phyloP scores from a whole-genome alignment of 2,113 vertebrate species.

The Stegastes partitus region DNA sequence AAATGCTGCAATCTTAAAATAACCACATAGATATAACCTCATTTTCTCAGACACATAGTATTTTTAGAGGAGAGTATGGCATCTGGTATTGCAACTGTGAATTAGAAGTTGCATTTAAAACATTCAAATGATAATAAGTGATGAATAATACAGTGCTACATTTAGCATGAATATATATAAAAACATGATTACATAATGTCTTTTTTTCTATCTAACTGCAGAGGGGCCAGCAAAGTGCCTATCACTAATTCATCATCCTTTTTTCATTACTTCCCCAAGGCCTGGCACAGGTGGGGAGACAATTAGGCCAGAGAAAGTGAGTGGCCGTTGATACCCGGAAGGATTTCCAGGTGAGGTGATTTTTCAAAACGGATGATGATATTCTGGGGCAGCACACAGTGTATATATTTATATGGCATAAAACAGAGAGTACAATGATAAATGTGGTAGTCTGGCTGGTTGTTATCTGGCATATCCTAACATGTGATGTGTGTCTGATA shows the following conservation, averaged over 20 bases:
- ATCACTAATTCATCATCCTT: conserved; percentile 2
- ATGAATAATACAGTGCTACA: conserved; percentile 18
- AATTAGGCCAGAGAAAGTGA: conserved; percentile 22
- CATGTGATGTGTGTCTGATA: neutral
- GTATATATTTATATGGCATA: neutral
- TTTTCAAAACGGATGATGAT: conserved; percentile 5
- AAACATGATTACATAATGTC: neutral
- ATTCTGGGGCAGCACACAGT: neutral
- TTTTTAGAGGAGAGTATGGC: neutral
- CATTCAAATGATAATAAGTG: neutral
- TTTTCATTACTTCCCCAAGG: neutral
- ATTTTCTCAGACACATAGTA: neutral
- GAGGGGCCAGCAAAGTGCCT: neutral
- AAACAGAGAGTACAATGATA: neutral
- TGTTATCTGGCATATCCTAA: neutral
- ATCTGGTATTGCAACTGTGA: neutral
- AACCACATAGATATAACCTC: too few relatives aligned
- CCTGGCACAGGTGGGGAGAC: conserved; percentile 36
- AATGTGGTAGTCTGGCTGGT: neutral
- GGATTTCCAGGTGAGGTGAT: conserved; percentile 26
- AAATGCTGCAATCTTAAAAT: neutral
- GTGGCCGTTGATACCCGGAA: conserved; percentile 8
- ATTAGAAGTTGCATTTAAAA: neutral
- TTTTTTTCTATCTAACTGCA: neutral
- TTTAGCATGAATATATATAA: neutral